A percentile compares a stretch with the other conserved stretches of the same genome.
Evolutionary conservation across 2,797 vertebrate species (phyloP).

Genomic region (Enteromius unitaeniatus): DNA sequence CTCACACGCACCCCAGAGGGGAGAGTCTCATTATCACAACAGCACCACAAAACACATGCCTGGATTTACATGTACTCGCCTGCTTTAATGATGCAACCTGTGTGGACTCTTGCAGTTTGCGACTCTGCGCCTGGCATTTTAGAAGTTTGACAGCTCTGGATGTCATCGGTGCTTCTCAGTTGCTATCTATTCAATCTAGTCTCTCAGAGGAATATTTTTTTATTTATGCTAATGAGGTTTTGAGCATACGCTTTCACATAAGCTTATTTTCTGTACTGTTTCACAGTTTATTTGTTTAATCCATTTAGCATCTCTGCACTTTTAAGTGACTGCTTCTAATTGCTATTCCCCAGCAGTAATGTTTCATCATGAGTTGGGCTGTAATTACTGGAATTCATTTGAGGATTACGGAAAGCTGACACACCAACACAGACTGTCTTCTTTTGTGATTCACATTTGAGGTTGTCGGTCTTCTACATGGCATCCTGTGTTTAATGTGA

Average conservation of each 20-base stretch:
- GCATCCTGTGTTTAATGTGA: constrained; percentile 21
- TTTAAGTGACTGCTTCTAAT: constrained; percentile 39
- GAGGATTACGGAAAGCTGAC: constrained; percentile 9
- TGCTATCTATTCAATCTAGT: constrained; percentile 16
- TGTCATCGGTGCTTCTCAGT: constrained; percentile 2
- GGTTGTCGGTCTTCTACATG: background rate
- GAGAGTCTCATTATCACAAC: constrained; percentile 47
- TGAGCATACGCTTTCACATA: constrained; percentile 14
- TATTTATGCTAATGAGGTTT: constrained; percentile 21
- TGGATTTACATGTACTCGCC: constrained; percentile 13
- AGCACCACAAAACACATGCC: background rate
- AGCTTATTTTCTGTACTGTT: constrained; percentile 40
- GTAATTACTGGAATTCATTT: constrained; percentile 35
- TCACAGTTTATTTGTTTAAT: constrained; percentile 49
- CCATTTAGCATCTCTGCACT: constrained; percentile 24
- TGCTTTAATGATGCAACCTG: constrained; percentile 37
- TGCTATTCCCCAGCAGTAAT: constrained; percentile 31
- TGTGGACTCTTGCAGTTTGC: constrained; percentile 6
- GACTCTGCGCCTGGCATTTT: background rate
- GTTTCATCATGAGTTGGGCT: constrained; percentile 15
- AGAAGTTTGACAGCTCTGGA: constrained; percentile 1
- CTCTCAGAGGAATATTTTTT: background rate
- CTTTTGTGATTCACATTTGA: constrained; percentile 17
- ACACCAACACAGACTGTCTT: constrained; percentile 3
- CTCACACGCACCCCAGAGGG: constrained; percentile 39